Percentiles rank a stretch among this genome's conserved stretches.
Evolutionary conservation across 2,888 invertebrate species (phyloP).

Genomic region (Lasius fuliginosus): DNA sequence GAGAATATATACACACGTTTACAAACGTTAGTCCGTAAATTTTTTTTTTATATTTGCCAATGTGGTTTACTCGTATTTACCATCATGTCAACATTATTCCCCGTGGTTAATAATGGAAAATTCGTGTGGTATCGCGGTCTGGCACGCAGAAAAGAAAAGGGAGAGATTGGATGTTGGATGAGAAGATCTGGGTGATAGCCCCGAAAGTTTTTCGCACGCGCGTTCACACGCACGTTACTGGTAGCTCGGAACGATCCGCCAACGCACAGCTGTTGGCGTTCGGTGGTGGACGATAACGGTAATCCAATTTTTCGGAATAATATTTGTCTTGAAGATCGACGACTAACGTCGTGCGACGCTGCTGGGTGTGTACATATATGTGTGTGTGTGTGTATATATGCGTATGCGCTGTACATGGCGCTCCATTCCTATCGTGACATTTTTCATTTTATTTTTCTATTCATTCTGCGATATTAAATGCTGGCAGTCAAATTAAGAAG

Average conservation of each 20-base stretch:
- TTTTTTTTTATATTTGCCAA: background rate
- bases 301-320: slow-evolving; percentile 86
- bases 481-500: background rate
- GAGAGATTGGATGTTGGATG: slow-evolving; percentile 60
- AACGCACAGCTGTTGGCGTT: slow-evolving; percentile 67
- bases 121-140: slow-evolving; percentile 58
- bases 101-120: slow-evolving; percentile 41
- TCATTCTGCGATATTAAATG: background rate
- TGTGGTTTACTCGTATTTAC: background rate
- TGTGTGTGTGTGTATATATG: background rate
- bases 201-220: slow-evolving; percentile 53
- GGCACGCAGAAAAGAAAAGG: slow-evolving; percentile 41
- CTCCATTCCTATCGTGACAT: slow-evolving; percentile 8
- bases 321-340: slow-evolving; percentile 85
- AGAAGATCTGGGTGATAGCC: slow-evolving; percentile 57
- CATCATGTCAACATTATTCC: slow-evolving; percentile 1
- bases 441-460: slow-evolving; percentile 15
- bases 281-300: slow-evolving; percentile 83
- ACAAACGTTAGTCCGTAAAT: background rate
- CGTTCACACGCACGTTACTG: slow-evolving; percentile 24
- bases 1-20: background rate
- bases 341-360: slow-evolving; percentile 65
- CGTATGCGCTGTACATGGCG: slow-evolving; percentile 55
- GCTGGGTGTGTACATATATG: background rate
- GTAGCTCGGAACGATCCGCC: slow-evolving; percentile 42